A percentile compares a stretch with the other conserved stretches of the same genome.
phyloP scores from a whole-genome alignment of 2,797 vertebrate genomes.

The Sciurus carolinensis region DNA sequence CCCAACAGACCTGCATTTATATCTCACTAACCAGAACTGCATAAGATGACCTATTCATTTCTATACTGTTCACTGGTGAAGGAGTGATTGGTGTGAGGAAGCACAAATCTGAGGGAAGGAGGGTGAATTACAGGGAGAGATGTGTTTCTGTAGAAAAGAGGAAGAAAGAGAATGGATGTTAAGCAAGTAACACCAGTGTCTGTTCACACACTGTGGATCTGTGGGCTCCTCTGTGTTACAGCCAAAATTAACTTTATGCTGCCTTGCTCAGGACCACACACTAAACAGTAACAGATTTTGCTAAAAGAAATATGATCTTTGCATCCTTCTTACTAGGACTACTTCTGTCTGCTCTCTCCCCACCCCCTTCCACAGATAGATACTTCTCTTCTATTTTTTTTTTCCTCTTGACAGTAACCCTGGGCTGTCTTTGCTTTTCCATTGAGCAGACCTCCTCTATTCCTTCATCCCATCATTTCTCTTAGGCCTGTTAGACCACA shows the following conservation, averaged over 20 bases:
- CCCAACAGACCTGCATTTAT: not conserved
- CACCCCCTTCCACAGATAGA: not conserved
- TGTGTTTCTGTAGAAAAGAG: conserved; percentile 41
- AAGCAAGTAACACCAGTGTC: conserved; percentile 17
- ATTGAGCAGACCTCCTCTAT: not conserved
- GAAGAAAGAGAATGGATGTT: conserved; percentile 50
- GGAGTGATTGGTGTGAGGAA: conserved; percentile 21
- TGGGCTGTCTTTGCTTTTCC: not conserved
- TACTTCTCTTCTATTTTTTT: not conserved
- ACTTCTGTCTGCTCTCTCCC: too few relatives aligned
- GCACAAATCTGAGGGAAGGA: not conserved
- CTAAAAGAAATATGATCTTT: conserved; percentile 47
- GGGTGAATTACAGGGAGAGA: conserved; percentile 1
- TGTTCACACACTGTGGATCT: conserved; percentile 3
- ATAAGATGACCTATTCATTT: not conserved
- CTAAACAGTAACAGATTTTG: not conserved
- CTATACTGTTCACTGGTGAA: not conserved
- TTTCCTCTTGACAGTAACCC: not conserved
- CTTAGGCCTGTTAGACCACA: not conserved
- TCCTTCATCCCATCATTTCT: not conserved
- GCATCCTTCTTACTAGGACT: not conserved
- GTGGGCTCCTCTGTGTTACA: not conserved
- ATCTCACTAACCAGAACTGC: not conserved
- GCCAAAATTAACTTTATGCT: conserved; percentile 40
- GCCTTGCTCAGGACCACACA: not conserved